Evolutionary conservation across 2,113 vertebrate species (phyloP), one percentile per base, ranked within the genome.

Genomic region (Onychostruthus taczanowskii): DNA sequence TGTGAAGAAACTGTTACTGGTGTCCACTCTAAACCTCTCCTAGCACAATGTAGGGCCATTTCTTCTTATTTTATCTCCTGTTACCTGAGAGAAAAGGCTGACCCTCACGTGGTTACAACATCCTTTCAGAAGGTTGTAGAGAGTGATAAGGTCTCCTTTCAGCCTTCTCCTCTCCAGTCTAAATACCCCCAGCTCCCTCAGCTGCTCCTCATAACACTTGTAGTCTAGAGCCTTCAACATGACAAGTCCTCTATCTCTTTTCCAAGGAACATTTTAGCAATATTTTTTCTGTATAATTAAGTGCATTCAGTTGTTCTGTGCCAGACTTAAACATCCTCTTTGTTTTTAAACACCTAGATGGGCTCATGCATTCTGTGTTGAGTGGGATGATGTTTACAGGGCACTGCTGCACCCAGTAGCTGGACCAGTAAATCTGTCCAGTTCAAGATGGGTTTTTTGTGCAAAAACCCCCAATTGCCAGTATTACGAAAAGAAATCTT

Each of bases 391-490:
- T 75, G 13, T 16, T 62, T 50, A 20, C 22, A 46, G 1, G 10
- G 10, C 17, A 44, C 33, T 78, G 23, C 14, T 72, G 28, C 9
- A 6, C 9, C 10, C 4, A 2, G 26, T 43, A 64, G 2, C 67
- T 19, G 21, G n/a, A 61, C 10, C 12, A 52, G 20, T 56, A 56
- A 68, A 56, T 73, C 69, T 87, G 28, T 77, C 27, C 30, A 39
- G 7, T 13, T 64, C 7, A 43, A 55, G 22, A 62, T 31, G 6
- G 9, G 6, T 1, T 16, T n/a, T 18, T 46, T 37, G 52, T 17
- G 2, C 5, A 13, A 61, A 83, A 55, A 9, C 0, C 2, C 4
- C 21, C 22, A 49, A 10, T 4, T 49, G 4, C 26, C 6, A 27
- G 8, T 49, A 15, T 26, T 20, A 49, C 15, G 10, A 17, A 70